phyloP scores from a whole-genome alignment of 2,113 vertebrate genomes.

The Zapornia atra region DNA sequence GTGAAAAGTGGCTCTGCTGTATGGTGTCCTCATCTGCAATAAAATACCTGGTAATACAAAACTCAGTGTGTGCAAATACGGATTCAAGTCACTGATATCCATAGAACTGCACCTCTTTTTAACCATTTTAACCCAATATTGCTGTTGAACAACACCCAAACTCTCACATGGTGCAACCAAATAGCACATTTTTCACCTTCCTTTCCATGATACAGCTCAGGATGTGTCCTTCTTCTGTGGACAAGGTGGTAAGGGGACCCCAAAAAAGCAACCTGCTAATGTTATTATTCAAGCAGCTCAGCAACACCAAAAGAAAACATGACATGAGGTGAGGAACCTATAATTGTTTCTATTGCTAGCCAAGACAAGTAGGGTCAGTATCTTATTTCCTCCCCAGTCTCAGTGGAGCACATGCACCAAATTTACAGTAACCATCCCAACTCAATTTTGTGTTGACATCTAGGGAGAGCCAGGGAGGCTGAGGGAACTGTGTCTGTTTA shows the following conservation, averaged over 20 bases:
- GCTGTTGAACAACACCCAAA: background rate
- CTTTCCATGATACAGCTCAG: background rate
- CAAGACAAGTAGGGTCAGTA: background rate
- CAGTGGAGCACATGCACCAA: fast-evolving
- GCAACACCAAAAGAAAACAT: background rate
- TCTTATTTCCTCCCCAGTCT: background rate
- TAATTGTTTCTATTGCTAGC: background rate
- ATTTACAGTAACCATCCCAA: background rate
- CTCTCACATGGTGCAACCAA: background rate
- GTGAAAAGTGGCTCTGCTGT: background rate
- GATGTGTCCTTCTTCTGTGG: background rate
- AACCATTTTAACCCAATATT: background rate
- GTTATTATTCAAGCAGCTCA: background rate
- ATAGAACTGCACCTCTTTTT: background rate
- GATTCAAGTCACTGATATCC: background rate
- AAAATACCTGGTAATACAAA: background rate
- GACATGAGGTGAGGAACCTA: background rate
- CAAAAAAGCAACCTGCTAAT: background rate
- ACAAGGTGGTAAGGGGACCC: background rate
- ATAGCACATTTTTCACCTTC: background rate
- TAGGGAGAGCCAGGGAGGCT: background rate
- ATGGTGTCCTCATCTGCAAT: background rate
- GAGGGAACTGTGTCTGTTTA: too few species aligned
- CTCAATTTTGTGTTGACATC: background rate
- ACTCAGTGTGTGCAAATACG: background rate